phyloP scores from a whole-genome alignment of 2,888 invertebrate genomes.

The Folsomia manolachei region DNA sequence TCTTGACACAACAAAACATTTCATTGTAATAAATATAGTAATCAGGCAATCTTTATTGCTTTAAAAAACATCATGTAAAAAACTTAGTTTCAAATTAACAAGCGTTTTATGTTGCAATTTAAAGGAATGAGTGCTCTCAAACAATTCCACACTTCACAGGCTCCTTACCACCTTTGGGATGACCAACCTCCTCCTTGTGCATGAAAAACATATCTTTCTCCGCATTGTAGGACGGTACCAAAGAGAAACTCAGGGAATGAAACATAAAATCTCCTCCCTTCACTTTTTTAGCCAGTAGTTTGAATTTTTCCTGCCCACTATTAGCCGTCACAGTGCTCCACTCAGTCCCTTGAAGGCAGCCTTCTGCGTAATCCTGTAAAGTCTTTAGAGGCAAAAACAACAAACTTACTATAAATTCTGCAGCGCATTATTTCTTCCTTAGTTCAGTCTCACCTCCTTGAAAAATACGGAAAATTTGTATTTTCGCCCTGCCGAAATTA shows the following conservation, averaged over 20 bases:
- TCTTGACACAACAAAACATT: too few relatives aligned
- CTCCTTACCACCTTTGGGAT: too few relatives aligned
- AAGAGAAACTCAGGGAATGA: neutral
- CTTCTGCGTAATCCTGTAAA: neutral
- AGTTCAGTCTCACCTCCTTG: neutral
- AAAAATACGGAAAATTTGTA: neutral
- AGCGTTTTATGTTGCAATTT: too few relatives aligned
- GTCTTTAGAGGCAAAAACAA: neutral
- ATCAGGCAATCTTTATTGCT: too few relatives aligned
- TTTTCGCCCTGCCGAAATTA: neutral
- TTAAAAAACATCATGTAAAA: too few relatives aligned
- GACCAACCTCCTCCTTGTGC: neutral
- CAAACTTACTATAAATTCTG: too few relatives aligned
- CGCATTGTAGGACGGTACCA: neutral
- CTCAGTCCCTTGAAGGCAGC: neutral
- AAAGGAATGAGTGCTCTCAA: too few relatives aligned
- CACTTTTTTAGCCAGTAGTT: neutral
- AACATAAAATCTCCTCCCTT: neutral
- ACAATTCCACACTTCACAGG: too few relatives aligned
- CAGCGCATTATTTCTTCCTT: too few relatives aligned
- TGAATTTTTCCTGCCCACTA: neutral
- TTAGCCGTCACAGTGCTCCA: neutral
- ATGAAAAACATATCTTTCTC: neutral
- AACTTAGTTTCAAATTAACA: too few relatives aligned
- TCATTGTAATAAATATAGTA: too few relatives aligned